Evolutionary conservation across 2,888 invertebrate genomes (phyloP), one percentile per base, ranked within the genome.

Genomic region (Julus scanicus): DNA sequence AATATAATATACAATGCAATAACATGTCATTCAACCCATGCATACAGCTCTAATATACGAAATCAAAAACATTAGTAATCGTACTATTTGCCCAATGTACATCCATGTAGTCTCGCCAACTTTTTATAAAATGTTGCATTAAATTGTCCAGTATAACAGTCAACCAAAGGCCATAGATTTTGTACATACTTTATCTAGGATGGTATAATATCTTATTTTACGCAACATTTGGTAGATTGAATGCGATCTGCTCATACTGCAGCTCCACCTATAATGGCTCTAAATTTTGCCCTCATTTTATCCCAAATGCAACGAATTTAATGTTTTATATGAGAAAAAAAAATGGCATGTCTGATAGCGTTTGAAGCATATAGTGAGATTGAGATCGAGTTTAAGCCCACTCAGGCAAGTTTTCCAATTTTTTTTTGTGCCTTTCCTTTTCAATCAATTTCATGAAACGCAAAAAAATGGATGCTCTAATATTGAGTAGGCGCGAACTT

Each of bases 401-500:
- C 57, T 57, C 57, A 57, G 57, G 57, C 57, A 57, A 57, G 57
- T 57, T 57, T 57, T 57, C 5, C 57, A 57, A 57, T 57, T 57
- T 57, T 57, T 57, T 57, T 57, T 57, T 11, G 57, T 29, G 29
- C 15, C 57, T 57, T 11, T 57, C 15, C 57, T 57, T 57, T 57
- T 57, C 57, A 57, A 57, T 57, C 57, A 57, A 57, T 57, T 57
- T 57, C 57, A 15, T 57, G 57, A 11, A 57, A 57, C 4, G 57
- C 57, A 57, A 57, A 57, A 57, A 57, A 57, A 57, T 15, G 15
- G 57, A 15, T 15, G 57, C 11, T 57, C 11, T 57, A 57, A 57
- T 57, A 57, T 57, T 57, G 57, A 57, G 57, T 57, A 57, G 57
- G 57, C 57, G 57, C 57, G 57, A 57, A 57, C 57, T 57, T 15